phyloP scores from a whole-genome alignment of 64 coral and sea anemone genomes.

The Stylophora pistillata region DNA sequence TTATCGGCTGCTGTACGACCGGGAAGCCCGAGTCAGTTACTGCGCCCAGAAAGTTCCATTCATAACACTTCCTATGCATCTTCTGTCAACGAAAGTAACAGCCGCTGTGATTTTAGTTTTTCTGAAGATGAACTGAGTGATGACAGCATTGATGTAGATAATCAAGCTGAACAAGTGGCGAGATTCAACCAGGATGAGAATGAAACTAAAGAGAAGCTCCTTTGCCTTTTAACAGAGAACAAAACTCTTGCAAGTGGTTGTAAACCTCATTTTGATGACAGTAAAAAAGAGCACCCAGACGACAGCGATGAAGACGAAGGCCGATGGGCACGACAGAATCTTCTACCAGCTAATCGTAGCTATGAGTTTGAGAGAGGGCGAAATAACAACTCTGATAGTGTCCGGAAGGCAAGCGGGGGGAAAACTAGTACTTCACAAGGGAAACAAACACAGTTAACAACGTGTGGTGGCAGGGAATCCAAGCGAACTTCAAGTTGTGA shows the following conservation, averaged over 20 bases:
- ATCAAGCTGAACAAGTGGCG: background rate
- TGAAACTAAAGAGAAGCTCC: background rate
- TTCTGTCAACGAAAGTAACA: constrained; percentile 6
- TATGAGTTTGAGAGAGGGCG: background rate
- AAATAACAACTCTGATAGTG: too few relatives aligned
- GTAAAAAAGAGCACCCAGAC: background rate
- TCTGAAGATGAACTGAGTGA: constrained; percentile 9
- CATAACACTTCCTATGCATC: constrained; percentile 66
- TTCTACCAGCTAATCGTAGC: background rate
- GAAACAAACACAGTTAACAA: background rate
- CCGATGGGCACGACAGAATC: background rate
- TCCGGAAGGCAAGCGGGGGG: background rate
- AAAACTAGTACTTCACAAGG: background rate
- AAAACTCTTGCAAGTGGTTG: background rate
- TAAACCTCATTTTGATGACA: constrained; percentile 10
- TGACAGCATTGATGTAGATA: background rate
- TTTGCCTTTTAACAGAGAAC: background rate
- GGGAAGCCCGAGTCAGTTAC: constrained; percentile 40
- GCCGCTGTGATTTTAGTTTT: constrained; percentile 17
- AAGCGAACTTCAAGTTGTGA: background rate
- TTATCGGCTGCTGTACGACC: constrained; percentile 10
- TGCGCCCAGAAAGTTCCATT: constrained; percentile 61
- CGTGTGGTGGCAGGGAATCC: background rate
- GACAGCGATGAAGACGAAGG: constrained; percentile 10
- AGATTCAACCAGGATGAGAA: background rate